Percentiles rank a stretch among this genome's conserved stretches.
Evolutionary conservation across 2,113 vertebrate species (phyloP).

Genomic region (Pyxicephalus adspersus): DNA sequence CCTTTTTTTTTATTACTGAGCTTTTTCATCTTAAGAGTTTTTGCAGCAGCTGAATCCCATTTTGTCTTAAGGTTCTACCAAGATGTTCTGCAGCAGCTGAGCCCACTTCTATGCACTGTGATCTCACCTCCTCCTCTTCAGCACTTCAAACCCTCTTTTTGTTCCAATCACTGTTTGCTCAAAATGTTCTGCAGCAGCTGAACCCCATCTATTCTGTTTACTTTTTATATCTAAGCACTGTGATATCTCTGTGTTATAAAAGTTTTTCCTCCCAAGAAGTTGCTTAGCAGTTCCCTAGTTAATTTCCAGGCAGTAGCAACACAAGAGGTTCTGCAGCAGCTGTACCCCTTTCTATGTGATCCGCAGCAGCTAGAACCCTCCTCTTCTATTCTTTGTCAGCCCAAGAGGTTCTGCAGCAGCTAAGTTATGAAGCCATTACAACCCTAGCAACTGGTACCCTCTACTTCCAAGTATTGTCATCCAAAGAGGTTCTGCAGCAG

Average conservation of each 20-base stretch:
- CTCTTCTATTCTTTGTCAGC: too few species aligned
- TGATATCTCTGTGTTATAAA: too few species aligned
- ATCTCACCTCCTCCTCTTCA: not conserved
- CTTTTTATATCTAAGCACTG: too few species aligned
- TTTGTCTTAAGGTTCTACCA: not conserved
- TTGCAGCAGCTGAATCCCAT: not conserved
- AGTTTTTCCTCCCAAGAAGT: too few species aligned
- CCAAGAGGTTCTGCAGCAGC: not conserved
- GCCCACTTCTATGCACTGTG: too few species aligned
- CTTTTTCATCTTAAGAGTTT: not conserved
- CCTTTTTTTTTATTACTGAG: too few species aligned
- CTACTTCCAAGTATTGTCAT: not conserved
- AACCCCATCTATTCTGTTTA: not conserved
- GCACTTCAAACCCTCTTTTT: too few species aligned
- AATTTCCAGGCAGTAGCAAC: too few species aligned
- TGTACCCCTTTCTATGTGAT: not conserved
- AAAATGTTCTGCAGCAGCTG: not conserved
- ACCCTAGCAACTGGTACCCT: too few species aligned
- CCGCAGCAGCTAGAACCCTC: not conserved
- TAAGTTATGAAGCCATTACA: too few species aligned
- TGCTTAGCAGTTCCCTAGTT: too few species aligned
- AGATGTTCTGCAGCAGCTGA: not conserved
- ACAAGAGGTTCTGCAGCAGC: constrained; percentile 17
- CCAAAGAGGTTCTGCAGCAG: constrained; percentile 14
- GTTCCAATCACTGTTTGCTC: not conserved